A percentile compares a stretch with the other conserved stretches of the same genome.
phyloP scores from a whole-genome alignment of 2,113 vertebrate species.

The Paracyprichromis sp. region DNA sequence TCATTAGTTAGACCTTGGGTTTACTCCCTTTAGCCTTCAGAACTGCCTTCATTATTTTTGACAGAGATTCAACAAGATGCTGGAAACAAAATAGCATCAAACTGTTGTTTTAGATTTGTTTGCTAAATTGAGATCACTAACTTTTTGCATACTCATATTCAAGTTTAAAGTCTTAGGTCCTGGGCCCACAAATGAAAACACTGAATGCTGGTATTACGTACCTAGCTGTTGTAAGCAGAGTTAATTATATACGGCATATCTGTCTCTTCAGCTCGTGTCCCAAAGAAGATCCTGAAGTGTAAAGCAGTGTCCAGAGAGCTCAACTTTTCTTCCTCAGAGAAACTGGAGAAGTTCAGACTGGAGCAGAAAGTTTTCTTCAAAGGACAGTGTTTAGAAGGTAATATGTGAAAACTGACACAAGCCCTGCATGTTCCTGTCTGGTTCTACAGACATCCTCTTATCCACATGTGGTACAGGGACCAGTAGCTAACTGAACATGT shows the following conservation, averaged over 20 bases:
- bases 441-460: neutral
- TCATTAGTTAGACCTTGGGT: neutral
- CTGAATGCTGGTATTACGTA: neutral
- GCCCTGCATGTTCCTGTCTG: neutral
- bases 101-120: neutral
- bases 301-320: constrained; percentile 97
- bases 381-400: constrained; percentile 99
- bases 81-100: neutral
- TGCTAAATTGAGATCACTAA: neutral
- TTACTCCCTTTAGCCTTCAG: neutral
- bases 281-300: constrained; percentile 99
- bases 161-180: neutral
- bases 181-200: neutral
- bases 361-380: constrained; percentile 99
- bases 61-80: neutral
- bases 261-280: constrained; percentile 84
- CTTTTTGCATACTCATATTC: neutral
- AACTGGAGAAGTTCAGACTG: constrained; percentile 97
- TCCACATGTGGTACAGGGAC: neutral
- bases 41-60: neutral
- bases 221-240: neutral
- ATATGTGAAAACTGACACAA: neutral
- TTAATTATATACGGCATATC: neutral
- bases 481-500: neutral
- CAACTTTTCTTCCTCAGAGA: constrained; percentile 96